These are phyloP conservation scores for Toxotes lorentzi DNA, from an alignment of 2,797 vertebrate species.

Conservation along the genomic window DNA sequence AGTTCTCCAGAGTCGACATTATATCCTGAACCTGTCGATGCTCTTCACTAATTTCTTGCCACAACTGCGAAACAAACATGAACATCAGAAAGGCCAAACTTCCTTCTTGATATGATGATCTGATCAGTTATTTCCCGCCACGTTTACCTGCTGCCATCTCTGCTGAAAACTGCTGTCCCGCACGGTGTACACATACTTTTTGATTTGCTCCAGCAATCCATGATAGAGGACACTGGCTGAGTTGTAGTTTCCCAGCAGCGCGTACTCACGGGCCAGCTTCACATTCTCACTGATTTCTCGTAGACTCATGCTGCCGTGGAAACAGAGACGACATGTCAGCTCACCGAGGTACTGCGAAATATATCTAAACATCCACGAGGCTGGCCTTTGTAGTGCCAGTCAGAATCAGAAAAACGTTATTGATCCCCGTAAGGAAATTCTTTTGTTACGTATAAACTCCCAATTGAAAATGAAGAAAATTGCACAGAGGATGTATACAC, in stretches of 20 bases:
- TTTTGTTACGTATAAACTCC: no score
- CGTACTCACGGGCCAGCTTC: constrained; percentile 96
- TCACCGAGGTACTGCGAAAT: background rate
- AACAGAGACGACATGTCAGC: constrained; percentile 11
- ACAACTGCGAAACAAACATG: constrained; percentile 85
- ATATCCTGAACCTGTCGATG: constrained; percentile 95
- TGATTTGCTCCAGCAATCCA: constrained; percentile 96
- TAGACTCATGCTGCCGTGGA: constrained; percentile 90
- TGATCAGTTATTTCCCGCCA: background rate
- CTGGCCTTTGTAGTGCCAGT: no score
- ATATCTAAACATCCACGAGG: background rate
- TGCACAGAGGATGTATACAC: no score
- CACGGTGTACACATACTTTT: constrained; percentile 90
- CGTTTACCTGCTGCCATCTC: constrained; percentile 94
- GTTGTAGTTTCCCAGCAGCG: constrained; percentile 96
- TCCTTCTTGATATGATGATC: background rate
- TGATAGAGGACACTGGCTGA: constrained; percentile 96
- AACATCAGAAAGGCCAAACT: background rate
- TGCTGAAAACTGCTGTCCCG: constrained; percentile 90
- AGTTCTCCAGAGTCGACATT: constrained; percentile 94
- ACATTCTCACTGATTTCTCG: constrained; percentile 97
- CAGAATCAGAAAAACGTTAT: no score
- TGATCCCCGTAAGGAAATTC: no score
- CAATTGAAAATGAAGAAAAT: no score
- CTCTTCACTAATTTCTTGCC: constrained; percentile 96